These are phyloP conservation scores for Zeus faber DNA, from an alignment of 2,113 vertebrate genomes.

Conservation along the genomic window DNA sequence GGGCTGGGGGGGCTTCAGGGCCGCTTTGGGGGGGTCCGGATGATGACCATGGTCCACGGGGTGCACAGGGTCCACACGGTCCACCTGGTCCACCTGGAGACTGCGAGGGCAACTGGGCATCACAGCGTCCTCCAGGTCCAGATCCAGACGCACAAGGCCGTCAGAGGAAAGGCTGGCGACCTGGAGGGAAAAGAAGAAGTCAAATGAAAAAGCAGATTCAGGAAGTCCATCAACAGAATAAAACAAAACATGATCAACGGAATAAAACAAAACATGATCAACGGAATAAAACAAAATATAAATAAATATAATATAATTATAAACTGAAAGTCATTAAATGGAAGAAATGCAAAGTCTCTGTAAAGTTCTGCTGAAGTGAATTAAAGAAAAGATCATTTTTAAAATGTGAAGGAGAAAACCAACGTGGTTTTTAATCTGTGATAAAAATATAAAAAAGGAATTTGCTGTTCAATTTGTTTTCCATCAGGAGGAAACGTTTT, in stretches of 20 bases:
- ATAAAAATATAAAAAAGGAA: too few relatives aligned
- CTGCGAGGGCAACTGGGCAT: slow-evolving; percentile 63
- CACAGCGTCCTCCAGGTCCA: slow-evolving; percentile 74
- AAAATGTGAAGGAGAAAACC: too few relatives aligned
- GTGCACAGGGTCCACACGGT: too few relatives aligned
- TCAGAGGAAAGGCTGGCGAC: slow-evolving; percentile 82
- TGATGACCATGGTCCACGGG: slow-evolving; percentile 45
- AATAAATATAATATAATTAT: too few relatives aligned
- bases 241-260: neutral
- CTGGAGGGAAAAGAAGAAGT: slow-evolving; percentile 55
- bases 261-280: neutral
- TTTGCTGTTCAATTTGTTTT: too few relatives aligned
- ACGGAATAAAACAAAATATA: neutral
- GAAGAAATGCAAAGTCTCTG: too few relatives aligned
- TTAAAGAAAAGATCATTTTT: too few relatives aligned
- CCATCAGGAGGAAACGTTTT: too few relatives aligned
- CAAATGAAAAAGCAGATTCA: neutral
- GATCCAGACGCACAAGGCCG: slow-evolving; percentile 84
- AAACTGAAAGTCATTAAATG: too few relatives aligned
- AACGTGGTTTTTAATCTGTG: too few relatives aligned
- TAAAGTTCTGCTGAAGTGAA: too few relatives aligned
- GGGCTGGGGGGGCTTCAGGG: slow-evolving; percentile 61
- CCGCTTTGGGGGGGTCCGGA: slow-evolving; percentile 19
- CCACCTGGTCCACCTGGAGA: too few relatives aligned
- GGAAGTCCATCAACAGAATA: neutral